Evolutionary conservation across 2,797 vertebrate species (phyloP).

Genomic region (Pygocentrus nattereri): DNA sequence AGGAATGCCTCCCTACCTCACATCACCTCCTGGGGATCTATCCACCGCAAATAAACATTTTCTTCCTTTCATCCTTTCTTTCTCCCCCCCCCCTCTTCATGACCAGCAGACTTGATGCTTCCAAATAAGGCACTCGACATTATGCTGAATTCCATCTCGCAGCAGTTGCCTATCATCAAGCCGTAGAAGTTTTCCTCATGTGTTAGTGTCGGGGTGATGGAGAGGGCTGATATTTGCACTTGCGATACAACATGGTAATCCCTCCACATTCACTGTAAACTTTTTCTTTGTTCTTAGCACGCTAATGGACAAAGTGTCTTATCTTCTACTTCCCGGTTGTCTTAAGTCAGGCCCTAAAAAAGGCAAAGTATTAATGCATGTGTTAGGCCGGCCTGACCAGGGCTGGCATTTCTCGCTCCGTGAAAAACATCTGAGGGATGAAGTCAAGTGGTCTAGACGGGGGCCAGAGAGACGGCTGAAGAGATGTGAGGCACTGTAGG

Average conservation of each 20-base stretch:
- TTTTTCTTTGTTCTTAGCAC: slow-evolving; percentile 24
- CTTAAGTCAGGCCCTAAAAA: slow-evolving; percentile 17
- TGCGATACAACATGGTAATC: slow-evolving; percentile 47
- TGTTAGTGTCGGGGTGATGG: slow-evolving; percentile 44
- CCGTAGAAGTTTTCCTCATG: slow-evolving; percentile 53
- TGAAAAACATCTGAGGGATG: slow-evolving; percentile 50
- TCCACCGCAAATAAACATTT: slow-evolving; percentile 65
- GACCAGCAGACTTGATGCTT: slow-evolving; percentile 54
- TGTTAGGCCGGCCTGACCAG: slow-evolving; percentile 48
- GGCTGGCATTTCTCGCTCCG: slow-evolving; percentile 46
- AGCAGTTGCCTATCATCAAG: slow-evolving; percentile 59
- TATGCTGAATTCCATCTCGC: slow-evolving; percentile 58
- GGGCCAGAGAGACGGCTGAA: slow-evolving; percentile 32
- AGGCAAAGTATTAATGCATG: slow-evolving; percentile 19
- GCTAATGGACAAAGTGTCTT: slow-evolving; percentile 44
- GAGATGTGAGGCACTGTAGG: slow-evolving; percentile 39
- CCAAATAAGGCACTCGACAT: slow-evolving; percentile 59
- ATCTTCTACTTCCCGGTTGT: slow-evolving; percentile 33
- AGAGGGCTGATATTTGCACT: slow-evolving; percentile 53
- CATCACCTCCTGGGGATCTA: slow-evolving; percentile 60
- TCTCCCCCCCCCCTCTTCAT: slow-evolving; percentile 38
- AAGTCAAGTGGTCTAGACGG: slow-evolving; percentile 57
- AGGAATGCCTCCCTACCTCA: slow-evolving; percentile 64
- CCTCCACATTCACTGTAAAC: slow-evolving; percentile 36
- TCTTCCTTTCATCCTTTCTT: slow-evolving; percentile 63